These are phyloP conservation scores for Drosophila borborema DNA, from an alignment of 2,888 invertebrate species.

Conservation along the genomic window DNA sequence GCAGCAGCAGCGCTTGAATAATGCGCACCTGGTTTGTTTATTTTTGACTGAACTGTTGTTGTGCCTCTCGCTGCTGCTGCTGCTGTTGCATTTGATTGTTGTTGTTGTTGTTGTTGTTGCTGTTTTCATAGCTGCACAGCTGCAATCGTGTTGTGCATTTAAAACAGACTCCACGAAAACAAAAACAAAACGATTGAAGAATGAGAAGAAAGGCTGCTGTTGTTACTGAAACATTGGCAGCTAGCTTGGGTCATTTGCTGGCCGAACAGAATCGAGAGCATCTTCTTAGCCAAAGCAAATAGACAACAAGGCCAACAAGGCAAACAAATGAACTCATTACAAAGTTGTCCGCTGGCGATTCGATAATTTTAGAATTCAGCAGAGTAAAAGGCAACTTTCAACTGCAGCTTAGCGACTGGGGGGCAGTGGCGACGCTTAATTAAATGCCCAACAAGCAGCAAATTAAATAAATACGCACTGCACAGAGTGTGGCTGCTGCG, in stretches of 20 bases:
- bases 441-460: constrained; percentile 68
- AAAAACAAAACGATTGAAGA: neutral
- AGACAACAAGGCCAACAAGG: constrained; percentile 13
- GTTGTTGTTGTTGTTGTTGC: constrained; percentile 51
- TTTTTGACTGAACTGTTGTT: constrained; percentile 61
- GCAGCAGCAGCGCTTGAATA: constrained; percentile 55
- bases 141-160: constrained; percentile 64
- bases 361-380: constrained; percentile 67
- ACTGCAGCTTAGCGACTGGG: constrained; percentile 57
- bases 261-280: constrained; percentile 46
- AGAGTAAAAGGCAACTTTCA: constrained; percentile 55
- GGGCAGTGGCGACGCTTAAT: constrained; percentile 62
- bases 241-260: constrained; percentile 43
- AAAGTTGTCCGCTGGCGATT: constrained; percentile 65
- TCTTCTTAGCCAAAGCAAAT: constrained; percentile 11
- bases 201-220: constrained; percentile 7
- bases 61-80: constrained; percentile 33
- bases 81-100: constrained; percentile 29
- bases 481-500: neutral
- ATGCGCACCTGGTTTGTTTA: constrained; percentile 77
- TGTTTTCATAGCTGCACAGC: constrained; percentile 43
- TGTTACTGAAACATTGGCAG: constrained; percentile 26
- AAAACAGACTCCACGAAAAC: constrained; percentile 40
- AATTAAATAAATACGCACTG: constrained; percentile 65
- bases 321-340: constrained; percentile 66